These are phyloP conservation scores for Arnoldichthys spilopterus DNA, from an alignment of 2,797 vertebrate species.

Conservation along the genomic window DNA sequence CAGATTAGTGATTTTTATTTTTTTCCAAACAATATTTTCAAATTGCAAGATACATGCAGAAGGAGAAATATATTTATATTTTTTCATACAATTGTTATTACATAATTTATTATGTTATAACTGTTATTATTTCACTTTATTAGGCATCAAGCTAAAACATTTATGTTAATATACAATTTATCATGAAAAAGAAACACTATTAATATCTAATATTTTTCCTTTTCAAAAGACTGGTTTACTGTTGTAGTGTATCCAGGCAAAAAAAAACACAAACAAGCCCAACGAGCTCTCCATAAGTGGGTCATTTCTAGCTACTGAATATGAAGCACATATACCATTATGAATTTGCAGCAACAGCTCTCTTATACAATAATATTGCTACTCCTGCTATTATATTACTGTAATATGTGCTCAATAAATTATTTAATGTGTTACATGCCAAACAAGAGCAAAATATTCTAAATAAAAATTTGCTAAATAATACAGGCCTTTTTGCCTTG, in stretches of 20 bases:
- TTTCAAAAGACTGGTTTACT: too few relatives aligned
- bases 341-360: background rate
- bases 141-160: background rate
- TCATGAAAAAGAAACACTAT: too few relatives aligned
- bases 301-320: background rate
- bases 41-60: background rate
- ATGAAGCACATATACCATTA: background rate
- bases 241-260: background rate
- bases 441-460: background rate
- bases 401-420: too few relatives aligned
- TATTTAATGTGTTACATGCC: background rate
- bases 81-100: background rate
- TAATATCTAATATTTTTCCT: too few relatives aligned
- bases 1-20: background rate
- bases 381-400: background rate
- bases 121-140: background rate
- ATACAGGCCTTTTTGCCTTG: too few relatives aligned
- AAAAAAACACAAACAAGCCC: background rate
- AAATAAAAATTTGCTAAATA: background rate
- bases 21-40: too few relatives aligned
- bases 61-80: background rate
- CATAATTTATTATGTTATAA: too few relatives aligned
- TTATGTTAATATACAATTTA: too few relatives aligned
- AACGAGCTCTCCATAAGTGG: background rate
- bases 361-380: background rate